Conservation (phyloP, 2,888 invertebrate species). For the Drosophila leonis region DNA sequence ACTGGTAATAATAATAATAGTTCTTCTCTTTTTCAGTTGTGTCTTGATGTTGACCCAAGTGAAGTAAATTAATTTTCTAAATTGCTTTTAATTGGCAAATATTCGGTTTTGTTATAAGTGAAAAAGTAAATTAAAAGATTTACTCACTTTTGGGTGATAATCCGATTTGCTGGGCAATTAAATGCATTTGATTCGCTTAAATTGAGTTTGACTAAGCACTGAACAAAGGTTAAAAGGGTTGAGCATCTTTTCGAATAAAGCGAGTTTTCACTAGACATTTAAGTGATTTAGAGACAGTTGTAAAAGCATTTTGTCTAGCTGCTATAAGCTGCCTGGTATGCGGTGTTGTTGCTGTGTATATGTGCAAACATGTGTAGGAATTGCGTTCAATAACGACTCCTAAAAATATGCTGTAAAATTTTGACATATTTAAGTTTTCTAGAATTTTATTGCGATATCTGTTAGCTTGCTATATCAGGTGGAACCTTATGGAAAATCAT, state of each 20-base stretch:
- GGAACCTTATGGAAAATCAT: background rate
- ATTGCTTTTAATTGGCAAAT: slow-evolving; percentile 23
- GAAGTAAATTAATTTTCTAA: background rate
- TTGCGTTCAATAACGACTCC: background rate
- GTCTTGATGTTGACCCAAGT: slow-evolving; percentile 18
- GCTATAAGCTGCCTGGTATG: background rate
- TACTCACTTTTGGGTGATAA: slow-evolving; percentile 22
- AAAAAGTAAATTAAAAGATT: slow-evolving; percentile 19
- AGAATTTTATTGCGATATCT: background rate
- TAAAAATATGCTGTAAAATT: slow-evolving; percentile 4
- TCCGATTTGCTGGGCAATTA: slow-evolving; percentile 36
- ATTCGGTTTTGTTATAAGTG: background rate
- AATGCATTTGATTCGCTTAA: slow-evolving; percentile 20
- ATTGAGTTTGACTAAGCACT: slow-evolving; percentile 7
- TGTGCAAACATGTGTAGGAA: background rate
- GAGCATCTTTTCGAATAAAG: background rate
- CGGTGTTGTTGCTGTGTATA: background rate
- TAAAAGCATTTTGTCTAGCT: background rate
- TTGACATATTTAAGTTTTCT: background rate
- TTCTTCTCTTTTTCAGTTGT: background rate
- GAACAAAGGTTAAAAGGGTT: background rate
- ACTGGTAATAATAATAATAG: slow-evolving; percentile 6
- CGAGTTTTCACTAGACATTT: background rate
- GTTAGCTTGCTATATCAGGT: background rate
- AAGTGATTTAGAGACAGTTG: background rate